phyloP scores from a whole-genome alignment of 2,797 vertebrate species.

The Enteromius afrohamiltoni region DNA sequence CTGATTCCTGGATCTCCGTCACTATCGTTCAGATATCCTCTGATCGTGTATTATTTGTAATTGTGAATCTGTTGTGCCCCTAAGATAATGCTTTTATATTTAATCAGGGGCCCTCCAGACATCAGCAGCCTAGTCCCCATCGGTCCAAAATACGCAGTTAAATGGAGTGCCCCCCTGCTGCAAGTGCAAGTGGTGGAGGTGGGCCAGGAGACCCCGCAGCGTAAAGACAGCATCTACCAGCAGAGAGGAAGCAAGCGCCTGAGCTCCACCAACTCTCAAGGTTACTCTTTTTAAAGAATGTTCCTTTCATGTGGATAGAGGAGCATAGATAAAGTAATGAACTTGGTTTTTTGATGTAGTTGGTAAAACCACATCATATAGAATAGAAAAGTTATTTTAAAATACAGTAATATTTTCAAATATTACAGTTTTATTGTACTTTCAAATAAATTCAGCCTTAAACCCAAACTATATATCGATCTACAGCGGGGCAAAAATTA shows the following conservation, averaged over 20 bases:
- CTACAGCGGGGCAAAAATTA: too few relatives aligned
- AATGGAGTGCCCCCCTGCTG: constrained; percentile 86
- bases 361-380: background rate
- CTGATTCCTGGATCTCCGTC: constrained; percentile 51
- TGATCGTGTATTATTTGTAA: constrained; percentile 31
- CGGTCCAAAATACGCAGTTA: constrained; percentile 87
- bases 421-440: background rate
- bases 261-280: constrained; percentile 62
- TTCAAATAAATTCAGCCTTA: background rate
- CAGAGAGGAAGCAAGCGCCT: constrained; percentile 71
- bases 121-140: constrained; percentile 87
- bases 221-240: constrained; percentile 75
- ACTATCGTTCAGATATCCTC: constrained; percentile 49
- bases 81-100: constrained; percentile 40
- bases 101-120: constrained; percentile 84
- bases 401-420: background rate
- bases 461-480: background rate
- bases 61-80: background rate
- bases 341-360: constrained; percentile 2
- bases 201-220: constrained; percentile 81
- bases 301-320: constrained; percentile 16
- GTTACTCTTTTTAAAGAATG: constrained; percentile 49
- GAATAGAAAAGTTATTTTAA: background rate
- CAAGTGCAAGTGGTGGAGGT: constrained; percentile 92
- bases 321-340: background rate